Evolutionary conservation across 2,888 invertebrate species (phyloP).

Genomic region (Lypha dubia): DNA sequence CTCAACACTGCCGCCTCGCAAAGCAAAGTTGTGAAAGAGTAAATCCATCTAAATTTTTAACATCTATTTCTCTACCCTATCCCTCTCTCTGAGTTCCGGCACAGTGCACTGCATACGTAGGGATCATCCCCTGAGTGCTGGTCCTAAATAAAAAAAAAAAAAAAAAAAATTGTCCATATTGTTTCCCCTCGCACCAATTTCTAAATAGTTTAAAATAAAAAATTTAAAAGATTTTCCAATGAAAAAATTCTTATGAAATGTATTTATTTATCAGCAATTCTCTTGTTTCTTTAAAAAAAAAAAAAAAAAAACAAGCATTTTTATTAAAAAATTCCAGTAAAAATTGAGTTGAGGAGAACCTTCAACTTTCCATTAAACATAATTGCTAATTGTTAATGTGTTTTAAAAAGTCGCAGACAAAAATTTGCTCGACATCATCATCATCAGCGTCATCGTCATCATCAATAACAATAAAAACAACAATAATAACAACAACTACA

Average conservation of each 20-base stretch:
- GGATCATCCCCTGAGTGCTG: too few species aligned
- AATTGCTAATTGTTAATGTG: constrained; percentile 44
- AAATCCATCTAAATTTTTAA: too few species aligned
- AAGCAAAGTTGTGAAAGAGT: too few species aligned
- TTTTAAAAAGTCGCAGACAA: constrained; percentile 33
- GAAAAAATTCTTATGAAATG: constrained; percentile 66
- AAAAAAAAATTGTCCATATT: too few species aligned
- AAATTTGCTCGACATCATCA: constrained; percentile 59
- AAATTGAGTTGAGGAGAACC: constrained; percentile 53
- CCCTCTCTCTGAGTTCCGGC: too few species aligned
- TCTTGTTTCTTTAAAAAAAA: not conserved
- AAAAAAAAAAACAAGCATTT: too few species aligned
- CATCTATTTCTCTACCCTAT: too few species aligned
- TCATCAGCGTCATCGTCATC: not conserved
- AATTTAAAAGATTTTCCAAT: constrained; percentile 46
- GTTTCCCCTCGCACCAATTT: not conserved
- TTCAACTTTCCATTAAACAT: constrained; percentile 53
- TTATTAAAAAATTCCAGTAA: not conserved
- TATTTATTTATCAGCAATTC: constrained; percentile 56
- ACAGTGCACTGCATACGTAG: too few species aligned
- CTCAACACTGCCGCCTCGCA: too few species aligned
- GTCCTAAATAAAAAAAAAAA: too few species aligned
- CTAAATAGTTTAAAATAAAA: constrained; percentile 2
- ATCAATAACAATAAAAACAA: not conserved
- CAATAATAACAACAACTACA: too few species aligned